Base-by-base conservation (phyloP, 2,113 vertebrate species). In the Anoura caudifer region DNA sequence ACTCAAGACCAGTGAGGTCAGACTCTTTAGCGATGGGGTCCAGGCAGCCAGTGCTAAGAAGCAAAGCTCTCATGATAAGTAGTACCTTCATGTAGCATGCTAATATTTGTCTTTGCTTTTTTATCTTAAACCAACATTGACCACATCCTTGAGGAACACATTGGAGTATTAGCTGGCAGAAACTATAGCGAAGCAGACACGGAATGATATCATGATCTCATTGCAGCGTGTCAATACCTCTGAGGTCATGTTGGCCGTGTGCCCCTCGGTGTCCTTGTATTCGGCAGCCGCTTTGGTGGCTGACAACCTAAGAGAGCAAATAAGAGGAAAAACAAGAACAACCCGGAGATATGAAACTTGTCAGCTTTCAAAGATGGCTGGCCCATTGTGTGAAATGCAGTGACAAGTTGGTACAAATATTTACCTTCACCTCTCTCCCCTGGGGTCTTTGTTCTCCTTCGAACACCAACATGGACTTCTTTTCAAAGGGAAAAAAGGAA, bases 81-180 rank as follows among this genome's bases (percentile, higher is more conserved):
- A 38, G 76, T 33, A 56, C 43, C 76, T 96, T 90, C 63, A 73
- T 72, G 85, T 50, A 87, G 38, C 63, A 33, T 13, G 52, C 80
- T 91, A 94, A 83, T 97, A 95, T 97, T 97, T 97, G 45, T 69
- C 91, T 97, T 97, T 43, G 54, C 85, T 79, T 90, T 95, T 94
- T 88, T 91, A 96, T 97, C 97, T 97, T 97, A 96, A 96, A 91
- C 69, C 87, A 98, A 97, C 81, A 87, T 90, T 97, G 91, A 89
- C 95, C 93, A 94, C 93, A 83, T 93, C 89, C 89, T 90, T 54
- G 16, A 97, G 63, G 89, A 28, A 89, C 43, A 63, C n/a, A 70
- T 75, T 89, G 41, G 91, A 52, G 79, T 95, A 94, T 75, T 83
- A 83, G 13, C 73, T 95, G 94, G 93, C 93, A 95, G 82, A 93